Percentiles rank a stretch among this genome's conserved stretches.
Conservation (phyloP, 2,797 vertebrate genomes). For the Labroides dimidiatus region DNA sequence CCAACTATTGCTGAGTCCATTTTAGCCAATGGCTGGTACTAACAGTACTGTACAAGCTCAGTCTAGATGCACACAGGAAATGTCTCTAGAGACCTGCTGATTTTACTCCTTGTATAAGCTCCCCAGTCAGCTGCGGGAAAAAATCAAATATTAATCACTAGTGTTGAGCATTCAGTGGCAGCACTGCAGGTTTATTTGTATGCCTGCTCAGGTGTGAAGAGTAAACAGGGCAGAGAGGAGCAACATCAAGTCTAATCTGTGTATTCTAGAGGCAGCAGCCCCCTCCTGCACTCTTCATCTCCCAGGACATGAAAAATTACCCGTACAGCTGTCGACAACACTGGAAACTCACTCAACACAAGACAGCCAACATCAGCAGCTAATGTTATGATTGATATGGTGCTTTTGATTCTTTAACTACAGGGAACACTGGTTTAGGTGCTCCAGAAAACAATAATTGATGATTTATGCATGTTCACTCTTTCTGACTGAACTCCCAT, state of each 20-base stretch:
- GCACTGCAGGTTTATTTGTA: conserved; percentile 71
- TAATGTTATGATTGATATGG: neutral
- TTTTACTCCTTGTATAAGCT: conserved; percentile 69
- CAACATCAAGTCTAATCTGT: conserved; percentile 60
- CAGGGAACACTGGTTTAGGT: conserved; percentile 5
- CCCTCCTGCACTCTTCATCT: conserved; percentile 46
- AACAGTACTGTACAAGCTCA: conserved; percentile 40
- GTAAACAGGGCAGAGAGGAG: conserved; percentile 66
- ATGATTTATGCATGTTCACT: conserved; percentile 27
- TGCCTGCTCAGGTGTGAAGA: conserved; percentile 69
- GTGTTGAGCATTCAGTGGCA: conserved; percentile 59
- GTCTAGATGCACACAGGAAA: conserved; percentile 18
- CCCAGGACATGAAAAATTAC: conserved; percentile 41
- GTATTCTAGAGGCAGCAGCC: conserved; percentile 60
- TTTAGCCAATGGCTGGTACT: conserved; percentile 44
- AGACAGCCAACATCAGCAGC: conserved; percentile 11
- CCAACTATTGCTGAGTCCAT: conserved; percentile 34
- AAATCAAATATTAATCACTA: conserved; percentile 81
- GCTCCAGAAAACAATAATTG: conserved; percentile 16
- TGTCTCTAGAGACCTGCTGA: conserved; percentile 56
- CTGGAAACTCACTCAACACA: conserved; percentile 16
- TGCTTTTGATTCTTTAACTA: neutral
- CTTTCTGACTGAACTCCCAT: conserved; percentile 18
- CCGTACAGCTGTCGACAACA: conserved; percentile 30
- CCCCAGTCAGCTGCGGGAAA: conserved; percentile 65